Base-by-base conservation (phyloP, 2,888 invertebrate species). In the Vesta saturnalis region DNA sequence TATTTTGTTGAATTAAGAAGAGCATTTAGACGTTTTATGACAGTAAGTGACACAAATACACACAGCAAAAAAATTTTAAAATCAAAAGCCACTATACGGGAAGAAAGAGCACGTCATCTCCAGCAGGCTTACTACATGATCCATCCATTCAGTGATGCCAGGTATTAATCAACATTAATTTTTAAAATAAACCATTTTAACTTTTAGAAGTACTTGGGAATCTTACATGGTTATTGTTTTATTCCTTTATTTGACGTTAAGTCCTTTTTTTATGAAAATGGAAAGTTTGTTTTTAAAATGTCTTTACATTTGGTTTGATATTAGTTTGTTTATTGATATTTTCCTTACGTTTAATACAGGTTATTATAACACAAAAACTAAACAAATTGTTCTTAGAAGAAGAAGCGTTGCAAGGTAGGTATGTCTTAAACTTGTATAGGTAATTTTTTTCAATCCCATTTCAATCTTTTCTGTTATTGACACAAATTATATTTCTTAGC, bases 131-230 rank as follows among this genome's bases (percentile, higher is more conserved):
- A 75, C 70, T 71, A 77, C 56, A 73, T 83, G 18, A 80, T 82
- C 74, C 85, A 86, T 72, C 85, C 85, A 1, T 85, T 83, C 79
- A 84, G 85, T 69, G 35, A 60, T n/a, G 71, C 65, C 12, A 72
- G 75, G 75, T 77, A 79, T 63, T 52, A 6, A 2, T 4, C 21
- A 10, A 21, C 21, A 18, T 16, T 3, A 19, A 19, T 18, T 18
- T 52, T 19, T 10, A 3, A 12, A 1, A n/a, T 3, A 49, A 14
- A 18, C 18, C 18, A n/a, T 39, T 23, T 57, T 30, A 14, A 19
- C 1, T 63, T 68, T 35, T 58, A 74, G 72, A 52, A 65, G 60
- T 12, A 47, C 49, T 1, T 74, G 73, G 72, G 74, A 74, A 43
- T 30, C 58, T 15, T 61, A 72, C 16, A 73, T 74, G 71, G 60